These are phyloP conservation scores for Gryllus longicercus DNA, from an alignment of 2,888 invertebrate genomes.

Conservation along the genomic window DNA sequence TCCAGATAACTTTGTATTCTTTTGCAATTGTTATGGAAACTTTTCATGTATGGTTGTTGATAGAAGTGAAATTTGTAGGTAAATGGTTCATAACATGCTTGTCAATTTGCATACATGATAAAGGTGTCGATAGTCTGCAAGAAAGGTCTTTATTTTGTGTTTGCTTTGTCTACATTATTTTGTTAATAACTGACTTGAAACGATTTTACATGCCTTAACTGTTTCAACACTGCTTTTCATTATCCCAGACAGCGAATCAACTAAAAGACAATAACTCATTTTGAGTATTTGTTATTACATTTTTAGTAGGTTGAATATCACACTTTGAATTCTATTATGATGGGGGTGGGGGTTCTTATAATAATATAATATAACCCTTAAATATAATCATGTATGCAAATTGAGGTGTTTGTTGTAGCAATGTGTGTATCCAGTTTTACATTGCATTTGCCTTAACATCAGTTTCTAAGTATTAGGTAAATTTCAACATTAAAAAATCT, in stretches of 20 bases:
- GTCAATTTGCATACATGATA: not conserved
- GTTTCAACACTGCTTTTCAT: not conserved
- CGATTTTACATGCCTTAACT: not conserved
- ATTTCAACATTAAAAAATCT: slow-evolving; percentile 1
- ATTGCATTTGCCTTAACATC: not conserved
- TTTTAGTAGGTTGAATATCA: no score
- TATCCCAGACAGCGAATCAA: not conserved
- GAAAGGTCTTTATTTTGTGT: no score
- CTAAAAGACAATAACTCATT: slow-evolving; percentile 17
- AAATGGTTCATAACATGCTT: not conserved
- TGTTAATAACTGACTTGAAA: no score
- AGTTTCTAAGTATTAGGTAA: not conserved
- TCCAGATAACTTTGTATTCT: not conserved
- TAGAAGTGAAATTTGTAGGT: not conserved
- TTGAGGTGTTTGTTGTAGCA: not conserved
- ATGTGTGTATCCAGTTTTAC: slow-evolving; percentile 2
- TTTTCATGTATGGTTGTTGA: not conserved
- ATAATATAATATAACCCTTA: no score
- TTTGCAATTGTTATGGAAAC: not conserved
- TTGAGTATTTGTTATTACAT: not conserved
- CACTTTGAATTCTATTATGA: no score
- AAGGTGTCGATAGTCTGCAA: not conserved
- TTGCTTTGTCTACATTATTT: no score
- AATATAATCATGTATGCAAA: not conserved
- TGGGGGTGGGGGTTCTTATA: no score